A percentile compares a stretch with the other conserved stretches of the same genome.
These are phyloP conservation scores for Panagrolaimus sp. DNA, from an alignment of 1,140 invertebrate genomes.

Conservation along the genomic window DNA sequence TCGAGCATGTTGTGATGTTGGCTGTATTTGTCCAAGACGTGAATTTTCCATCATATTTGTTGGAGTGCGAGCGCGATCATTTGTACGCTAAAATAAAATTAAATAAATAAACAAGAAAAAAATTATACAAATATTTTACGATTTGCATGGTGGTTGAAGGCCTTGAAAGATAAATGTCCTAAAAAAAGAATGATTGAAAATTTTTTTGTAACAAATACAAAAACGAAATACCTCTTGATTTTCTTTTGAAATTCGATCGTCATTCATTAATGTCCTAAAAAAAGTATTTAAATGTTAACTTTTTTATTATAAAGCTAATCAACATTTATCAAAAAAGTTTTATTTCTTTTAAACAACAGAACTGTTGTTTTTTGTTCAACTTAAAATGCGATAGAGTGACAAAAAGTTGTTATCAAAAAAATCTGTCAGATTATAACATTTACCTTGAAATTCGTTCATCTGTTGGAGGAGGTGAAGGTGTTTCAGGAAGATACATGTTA, in stretches of 20 bases:
- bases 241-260: not conserved
- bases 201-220: not conserved
- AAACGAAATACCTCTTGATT: slow-evolving; percentile 1
- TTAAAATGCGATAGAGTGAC: not conserved
- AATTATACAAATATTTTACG: not conserved
- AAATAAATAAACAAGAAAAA: not conserved
- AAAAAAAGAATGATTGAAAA: not conserved
- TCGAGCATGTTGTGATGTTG: slow-evolving; percentile 3
- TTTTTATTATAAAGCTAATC: too few species aligned
- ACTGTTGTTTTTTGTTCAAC: not conserved
- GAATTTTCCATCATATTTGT: not conserved
- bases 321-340: too few species aligned
- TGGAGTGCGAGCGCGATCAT: not conserved
- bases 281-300: not conserved
- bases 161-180: not conserved
- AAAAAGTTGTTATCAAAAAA: not conserved
- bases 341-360: not conserved
- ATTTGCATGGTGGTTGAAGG: slow-evolving; percentile 5
- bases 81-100: not conserved
- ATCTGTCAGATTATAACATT: not conserved
- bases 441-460: slow-evolving; percentile 6
- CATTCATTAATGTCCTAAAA: slow-evolving; percentile 8
- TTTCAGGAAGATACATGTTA: not conserved
- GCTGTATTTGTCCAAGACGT: not conserved
- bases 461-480: not conserved